Conservation (phyloP, 1,140 invertebrate species). For the Asobara japonica region DNA sequence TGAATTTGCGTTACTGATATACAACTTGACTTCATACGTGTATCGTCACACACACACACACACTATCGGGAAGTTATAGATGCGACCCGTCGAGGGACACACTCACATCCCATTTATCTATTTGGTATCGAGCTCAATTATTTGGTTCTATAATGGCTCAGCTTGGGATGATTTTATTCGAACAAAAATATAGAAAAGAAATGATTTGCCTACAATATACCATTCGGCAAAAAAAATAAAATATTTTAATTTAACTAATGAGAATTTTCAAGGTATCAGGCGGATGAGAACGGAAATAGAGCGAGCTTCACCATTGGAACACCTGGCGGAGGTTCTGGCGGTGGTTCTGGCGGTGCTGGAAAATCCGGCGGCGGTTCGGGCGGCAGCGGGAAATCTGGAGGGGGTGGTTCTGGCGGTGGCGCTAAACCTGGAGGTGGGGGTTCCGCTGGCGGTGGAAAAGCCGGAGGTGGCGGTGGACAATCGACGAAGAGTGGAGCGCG, state of each 20-base stretch:
- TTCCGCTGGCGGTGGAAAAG: slow-evolving; percentile 16
- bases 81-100: no score
- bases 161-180: no score
- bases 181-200: no score
- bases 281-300: slow-evolving; percentile 62
- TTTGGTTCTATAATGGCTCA: no score
- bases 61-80: no score
- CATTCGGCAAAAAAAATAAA: background rate
- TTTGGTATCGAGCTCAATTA: no score
- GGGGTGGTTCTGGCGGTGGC: background rate
- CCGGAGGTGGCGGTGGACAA: background rate
- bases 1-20: no score
- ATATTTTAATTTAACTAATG: background rate
- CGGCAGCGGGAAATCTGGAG: slow-evolving; percentile 1
- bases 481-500: background rate
- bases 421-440: slow-evolving; percentile 9
- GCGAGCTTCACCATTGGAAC: slow-evolving; percentile 61
- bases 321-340: slow-evolving; percentile 32
- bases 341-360: slow-evolving; percentile 13
- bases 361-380: background rate
- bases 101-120: no score
- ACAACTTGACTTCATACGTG: no score
- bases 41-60: no score
- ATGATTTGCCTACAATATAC: no score
- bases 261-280: slow-evolving; percentile 52